Base-by-base conservation (phyloP, 2,113 vertebrate genomes). In the Colistium nudipinnis region DNA sequence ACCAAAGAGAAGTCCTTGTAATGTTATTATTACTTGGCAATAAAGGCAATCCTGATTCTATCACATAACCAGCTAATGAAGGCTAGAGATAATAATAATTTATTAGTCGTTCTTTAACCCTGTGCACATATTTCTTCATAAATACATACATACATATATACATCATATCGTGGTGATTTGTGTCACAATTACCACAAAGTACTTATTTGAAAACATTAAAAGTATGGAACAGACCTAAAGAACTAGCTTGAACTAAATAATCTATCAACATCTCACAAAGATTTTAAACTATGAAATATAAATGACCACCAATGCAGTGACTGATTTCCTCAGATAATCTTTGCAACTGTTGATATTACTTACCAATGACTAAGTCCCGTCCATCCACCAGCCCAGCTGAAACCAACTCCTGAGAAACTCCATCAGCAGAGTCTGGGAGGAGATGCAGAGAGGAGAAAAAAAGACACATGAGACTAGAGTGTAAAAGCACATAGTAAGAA, bases 341-440 rank as follows among this genome's bases (percentile, higher is more conserved):
- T 2, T 27, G 7, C 35, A 3, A 28, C 41, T 31, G 56, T 61
- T 6, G n/a, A n/a, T 65, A 0, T 6, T 22, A 78, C 81, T 93
- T 91, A 99, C 97, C 97, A 86, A 99, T 97, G 81, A 99, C 97
- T 81, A 99, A 88, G 86, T 99, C 97, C 87, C 94, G 94, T 85
- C 98, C 98, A 78, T 99, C 98, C 20, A 98, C 98, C 82, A 99
- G 93, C 47, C 98, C 98, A 1, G 98, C 98, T 28, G 97, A 98
- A 87, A 99, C 98, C 83, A 99, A 93, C 75, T 99, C 98, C 89
- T 99, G 98, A 76, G 98, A 99, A 74, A 99, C 98, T 6, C 98
- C 98, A 6, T 99, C 97, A 35, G 98, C 97, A 6, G 97, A 98
- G 91, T 99, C 98, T 99, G 91, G 59, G 43, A 45, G 87, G 59